These are phyloP conservation scores for Camponotus pennsylvanicus DNA, from an alignment of 1,140 invertebrate genomes.

Conservation along the genomic window DNA sequence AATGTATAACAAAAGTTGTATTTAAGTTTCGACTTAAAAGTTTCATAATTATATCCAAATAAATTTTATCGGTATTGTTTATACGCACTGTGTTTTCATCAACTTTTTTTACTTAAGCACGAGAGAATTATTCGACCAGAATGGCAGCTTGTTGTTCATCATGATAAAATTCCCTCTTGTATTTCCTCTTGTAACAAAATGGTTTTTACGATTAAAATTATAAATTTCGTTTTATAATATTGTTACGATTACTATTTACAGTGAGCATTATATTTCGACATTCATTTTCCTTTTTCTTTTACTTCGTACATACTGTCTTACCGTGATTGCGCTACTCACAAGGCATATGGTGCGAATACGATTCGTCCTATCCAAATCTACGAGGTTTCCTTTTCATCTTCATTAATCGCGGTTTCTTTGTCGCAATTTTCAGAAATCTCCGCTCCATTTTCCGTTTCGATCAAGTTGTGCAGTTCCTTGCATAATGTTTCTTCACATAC, in stretches of 20 bases:
- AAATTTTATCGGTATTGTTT: neutral
- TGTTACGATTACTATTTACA: conserved; percentile 69
- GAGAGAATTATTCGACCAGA: conserved; percentile 1
- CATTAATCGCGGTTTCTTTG: conserved; percentile 34
- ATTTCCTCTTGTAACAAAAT: conserved; percentile 51
- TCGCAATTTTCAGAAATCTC: conserved; percentile 37
- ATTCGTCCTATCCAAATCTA: conserved; percentile 23
- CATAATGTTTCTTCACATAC: conserved; percentile 82
- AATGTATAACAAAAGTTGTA: conserved; percentile 23
- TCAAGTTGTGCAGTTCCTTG: conserved; percentile 81
- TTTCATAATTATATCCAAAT: conserved; percentile 15
- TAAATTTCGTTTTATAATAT: conserved; percentile 38
- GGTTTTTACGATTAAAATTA: conserved; percentile 46
- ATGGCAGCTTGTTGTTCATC: conserved; percentile 51
- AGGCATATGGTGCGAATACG: conserved; percentile 37
- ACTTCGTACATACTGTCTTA: neutral
- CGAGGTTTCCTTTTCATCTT: conserved; percentile 22
- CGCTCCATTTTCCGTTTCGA: conserved; percentile 78
- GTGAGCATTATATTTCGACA: conserved; percentile 63
- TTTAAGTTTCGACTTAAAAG: neutral
- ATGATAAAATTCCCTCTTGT: conserved; percentile 25
- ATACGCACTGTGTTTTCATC: conserved; percentile 15
- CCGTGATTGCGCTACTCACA: conserved; percentile 35
- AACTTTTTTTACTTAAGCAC: conserved; percentile 23
- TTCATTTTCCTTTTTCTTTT: neutral